phyloP scores from a whole-genome alignment of 2,797 vertebrate genomes.

The Pipistrellus nathusii region DNA sequence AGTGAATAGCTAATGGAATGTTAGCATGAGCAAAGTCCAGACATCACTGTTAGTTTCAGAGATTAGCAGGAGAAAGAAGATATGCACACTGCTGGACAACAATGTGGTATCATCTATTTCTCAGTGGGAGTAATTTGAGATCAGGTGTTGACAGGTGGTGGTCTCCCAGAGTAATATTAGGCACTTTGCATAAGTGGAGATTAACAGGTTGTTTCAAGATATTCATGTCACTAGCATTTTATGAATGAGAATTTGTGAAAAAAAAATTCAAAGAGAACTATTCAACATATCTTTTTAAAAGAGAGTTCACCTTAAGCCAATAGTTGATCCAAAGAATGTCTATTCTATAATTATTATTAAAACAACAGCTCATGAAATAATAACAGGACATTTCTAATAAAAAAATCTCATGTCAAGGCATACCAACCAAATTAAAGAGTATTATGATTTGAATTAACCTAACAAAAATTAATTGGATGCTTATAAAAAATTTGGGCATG shows the following conservation, averaged over 20 bases:
- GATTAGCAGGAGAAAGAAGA: background rate
- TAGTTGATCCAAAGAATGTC: background rate
- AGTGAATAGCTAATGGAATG: constrained; percentile 62
- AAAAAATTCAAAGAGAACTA: constrained; percentile 4
- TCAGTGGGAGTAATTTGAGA: constrained; percentile 60
- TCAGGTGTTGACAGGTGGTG: background rate
- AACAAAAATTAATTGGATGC: background rate
- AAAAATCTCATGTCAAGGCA: background rate
- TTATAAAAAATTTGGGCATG: background rate
- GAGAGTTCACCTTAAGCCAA: background rate
- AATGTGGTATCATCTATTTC: constrained; percentile 50
- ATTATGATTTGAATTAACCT: background rate
- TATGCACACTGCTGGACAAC: constrained; percentile 36
- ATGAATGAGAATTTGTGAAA: constrained; percentile 53
- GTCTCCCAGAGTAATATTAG: constrained; percentile 44
- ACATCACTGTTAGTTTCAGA: constrained; percentile 62
- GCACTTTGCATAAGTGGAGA: constrained; percentile 49
- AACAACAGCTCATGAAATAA: background rate
- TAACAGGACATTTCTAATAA: background rate
- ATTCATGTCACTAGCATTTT: constrained; percentile 42
- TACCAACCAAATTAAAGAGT: background rate
- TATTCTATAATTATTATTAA: constrained; percentile 9
- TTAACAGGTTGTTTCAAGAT: constrained; percentile 68
- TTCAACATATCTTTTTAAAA: background rate
- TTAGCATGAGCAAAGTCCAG: constrained; percentile 55